Percentiles rank a stretch among this genome's conserved stretches.
Evolutionary conservation across 2,888 invertebrate genomes (phyloP).

Genomic region (Pogonocherus hispidulus): DNA sequence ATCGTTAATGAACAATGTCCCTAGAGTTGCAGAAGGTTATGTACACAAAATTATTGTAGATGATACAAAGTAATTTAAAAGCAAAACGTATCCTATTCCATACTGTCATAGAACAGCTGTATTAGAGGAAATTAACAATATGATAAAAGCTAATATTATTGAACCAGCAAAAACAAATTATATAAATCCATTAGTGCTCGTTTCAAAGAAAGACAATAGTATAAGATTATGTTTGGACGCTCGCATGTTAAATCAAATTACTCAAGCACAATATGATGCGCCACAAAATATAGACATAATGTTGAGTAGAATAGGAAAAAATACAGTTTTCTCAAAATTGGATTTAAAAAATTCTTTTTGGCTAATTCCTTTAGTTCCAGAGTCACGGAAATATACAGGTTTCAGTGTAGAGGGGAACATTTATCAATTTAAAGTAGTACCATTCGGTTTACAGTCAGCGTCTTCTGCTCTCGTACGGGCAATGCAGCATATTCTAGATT

Average conservation of each 20-base stretch:
- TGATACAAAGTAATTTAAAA: neutral
- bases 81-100: neutral
- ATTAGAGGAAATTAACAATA: too few species aligned
- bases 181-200: too few species aligned
- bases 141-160: too few species aligned
- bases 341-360: constrained; percentile 26
- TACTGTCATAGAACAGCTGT: too few species aligned
- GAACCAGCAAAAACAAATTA: too few species aligned
- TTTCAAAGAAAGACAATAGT: too few species aligned
- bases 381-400: constrained; percentile 18
- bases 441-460: constrained; percentile 19
- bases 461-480: neutral
- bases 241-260: neutral
- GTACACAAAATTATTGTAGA: too few species aligned
- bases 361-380: constrained; percentile 7
- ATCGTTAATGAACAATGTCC: too few species aligned
- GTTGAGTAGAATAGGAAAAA: constrained; percentile 15
- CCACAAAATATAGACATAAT: too few species aligned
- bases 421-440: neutral
- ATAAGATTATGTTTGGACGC: constrained; percentile 13
- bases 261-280: neutral
- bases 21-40: too few species aligned
- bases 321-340: constrained; percentile 17
- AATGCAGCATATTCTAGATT: neutral
- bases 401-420: constrained; percentile 9